phyloP scores from a whole-genome alignment of 2,888 invertebrate genomes.

The Dryococelus australis region DNA sequence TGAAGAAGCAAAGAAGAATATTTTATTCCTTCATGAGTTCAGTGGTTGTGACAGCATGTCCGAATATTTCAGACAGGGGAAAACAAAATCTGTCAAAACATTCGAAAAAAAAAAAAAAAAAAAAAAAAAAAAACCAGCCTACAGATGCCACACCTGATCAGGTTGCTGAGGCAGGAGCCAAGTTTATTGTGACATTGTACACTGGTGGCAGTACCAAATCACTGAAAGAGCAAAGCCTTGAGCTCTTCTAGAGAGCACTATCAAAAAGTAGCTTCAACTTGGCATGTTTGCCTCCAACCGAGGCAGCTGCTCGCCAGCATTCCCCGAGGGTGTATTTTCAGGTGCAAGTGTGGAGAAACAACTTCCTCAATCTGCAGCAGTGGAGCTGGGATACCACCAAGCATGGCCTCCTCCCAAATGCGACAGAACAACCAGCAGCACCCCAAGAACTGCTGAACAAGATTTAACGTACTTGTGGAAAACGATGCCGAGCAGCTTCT shows the following conservation, averaged over 20 bases:
- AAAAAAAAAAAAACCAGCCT: too few relatives aligned
- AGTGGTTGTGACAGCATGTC: too few relatives aligned
- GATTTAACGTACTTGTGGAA: background rate
- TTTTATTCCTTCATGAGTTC: too few relatives aligned
- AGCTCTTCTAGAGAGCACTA: background rate
- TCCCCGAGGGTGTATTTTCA: background rate
- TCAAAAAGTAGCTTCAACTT: background rate
- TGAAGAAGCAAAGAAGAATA: too few relatives aligned
- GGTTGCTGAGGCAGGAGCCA: too few relatives aligned
- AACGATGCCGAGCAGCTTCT: background rate
- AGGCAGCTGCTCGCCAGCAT: conserved; percentile 17
- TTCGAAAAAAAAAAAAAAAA: too few relatives aligned
- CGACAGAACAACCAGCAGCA: background rate
- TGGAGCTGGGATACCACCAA: background rate
- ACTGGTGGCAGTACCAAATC: background rate
- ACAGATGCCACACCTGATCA: too few relatives aligned
- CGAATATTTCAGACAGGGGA: too few relatives aligned
- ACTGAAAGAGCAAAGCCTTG: background rate
- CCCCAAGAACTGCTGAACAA: conserved; percentile 12
- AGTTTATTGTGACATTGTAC: too few relatives aligned
- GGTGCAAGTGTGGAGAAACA: background rate
- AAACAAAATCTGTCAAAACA: too few relatives aligned
- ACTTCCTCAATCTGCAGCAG: too few relatives aligned
- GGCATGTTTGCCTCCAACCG: conserved; percentile 6
- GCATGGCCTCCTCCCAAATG: background rate